A percentile compares a stretch with the other conserved stretches of the same genome.
phyloP scores from a whole-genome alignment of 2,797 vertebrate species.

The Echeneis naucrates region DNA sequence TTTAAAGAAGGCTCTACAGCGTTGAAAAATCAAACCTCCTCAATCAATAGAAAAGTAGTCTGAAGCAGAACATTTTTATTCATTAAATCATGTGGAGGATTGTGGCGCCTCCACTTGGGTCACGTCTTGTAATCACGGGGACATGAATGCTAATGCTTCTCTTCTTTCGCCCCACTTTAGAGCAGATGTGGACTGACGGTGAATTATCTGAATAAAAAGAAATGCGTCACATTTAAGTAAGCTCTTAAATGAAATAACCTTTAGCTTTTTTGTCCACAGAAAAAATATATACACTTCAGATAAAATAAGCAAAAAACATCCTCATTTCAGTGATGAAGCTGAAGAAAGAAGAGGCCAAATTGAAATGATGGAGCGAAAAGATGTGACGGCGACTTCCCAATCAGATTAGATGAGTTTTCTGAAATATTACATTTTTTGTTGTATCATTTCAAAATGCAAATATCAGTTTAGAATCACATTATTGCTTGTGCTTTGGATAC shows the following conservation, averaged over 20 bases:
- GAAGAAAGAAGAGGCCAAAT: background rate
- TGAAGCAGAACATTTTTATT: background rate
- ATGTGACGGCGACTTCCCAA: background rate
- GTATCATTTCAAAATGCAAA: background rate
- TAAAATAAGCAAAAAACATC: background rate
- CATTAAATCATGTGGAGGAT: background rate
- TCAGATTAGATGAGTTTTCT: background rate
- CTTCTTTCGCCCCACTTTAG: background rate
- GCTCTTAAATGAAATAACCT: too few species aligned
- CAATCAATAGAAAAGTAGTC: too few species aligned
- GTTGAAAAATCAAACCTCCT: too few species aligned
- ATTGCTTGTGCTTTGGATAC: background rate
- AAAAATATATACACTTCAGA: background rate
- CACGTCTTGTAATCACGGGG: background rate
- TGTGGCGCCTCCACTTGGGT: background rate
- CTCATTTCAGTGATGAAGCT: background rate
- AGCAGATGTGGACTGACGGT: background rate
- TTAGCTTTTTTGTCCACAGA: background rate
- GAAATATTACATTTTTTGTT: conserved; percentile 2
- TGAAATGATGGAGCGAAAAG: background rate
- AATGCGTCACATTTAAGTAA: too few species aligned
- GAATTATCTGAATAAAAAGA: background rate
- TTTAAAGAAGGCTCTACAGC: too few species aligned
- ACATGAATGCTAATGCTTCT: background rate
- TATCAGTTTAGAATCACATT: background rate